Conservation (phyloP, 2,113 vertebrate genomes). For the Neofelis nebulosa region DNA sequence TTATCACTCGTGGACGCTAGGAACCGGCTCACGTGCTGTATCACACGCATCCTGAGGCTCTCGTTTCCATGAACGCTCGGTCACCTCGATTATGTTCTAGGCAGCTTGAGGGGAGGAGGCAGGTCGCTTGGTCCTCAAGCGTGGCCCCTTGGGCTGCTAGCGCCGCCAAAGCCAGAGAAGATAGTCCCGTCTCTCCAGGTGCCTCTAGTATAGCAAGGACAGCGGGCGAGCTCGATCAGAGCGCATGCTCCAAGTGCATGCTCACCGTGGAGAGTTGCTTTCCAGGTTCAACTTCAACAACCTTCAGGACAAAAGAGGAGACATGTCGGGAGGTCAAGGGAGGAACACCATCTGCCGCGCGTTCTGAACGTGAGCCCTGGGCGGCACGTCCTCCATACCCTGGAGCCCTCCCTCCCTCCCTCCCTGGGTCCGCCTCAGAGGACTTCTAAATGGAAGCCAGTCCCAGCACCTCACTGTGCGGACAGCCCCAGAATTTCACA, state of each 20-base stretch:
- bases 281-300: neutral
- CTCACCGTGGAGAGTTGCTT: neutral
- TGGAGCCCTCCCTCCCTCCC: neutral
- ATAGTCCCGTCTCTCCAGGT: rapidly evolving
- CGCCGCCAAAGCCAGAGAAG: neutral
- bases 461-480: neutral
- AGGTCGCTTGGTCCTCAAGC: neutral
- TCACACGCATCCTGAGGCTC: neutral
- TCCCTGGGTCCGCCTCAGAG: neutral
- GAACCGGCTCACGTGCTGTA: neutral
- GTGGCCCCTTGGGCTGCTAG: neutral
- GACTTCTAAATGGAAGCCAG: neutral
- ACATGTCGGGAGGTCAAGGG: neutral
- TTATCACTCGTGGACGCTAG: neutral
- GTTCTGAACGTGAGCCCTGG: neutral
- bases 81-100: neutral
- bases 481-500: neutral
- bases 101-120: neutral
- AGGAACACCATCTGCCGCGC: neutral
- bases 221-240: neutral
- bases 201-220: no score
- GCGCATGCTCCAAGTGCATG: neutral
- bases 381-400: neutral
- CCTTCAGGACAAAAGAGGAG: neutral
- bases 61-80: neutral